Evolutionary conservation across 2,888 invertebrate genomes (phyloP), one percentile per base, ranked within the genome.

Genomic region (Andricus quercusramuli): DNA sequence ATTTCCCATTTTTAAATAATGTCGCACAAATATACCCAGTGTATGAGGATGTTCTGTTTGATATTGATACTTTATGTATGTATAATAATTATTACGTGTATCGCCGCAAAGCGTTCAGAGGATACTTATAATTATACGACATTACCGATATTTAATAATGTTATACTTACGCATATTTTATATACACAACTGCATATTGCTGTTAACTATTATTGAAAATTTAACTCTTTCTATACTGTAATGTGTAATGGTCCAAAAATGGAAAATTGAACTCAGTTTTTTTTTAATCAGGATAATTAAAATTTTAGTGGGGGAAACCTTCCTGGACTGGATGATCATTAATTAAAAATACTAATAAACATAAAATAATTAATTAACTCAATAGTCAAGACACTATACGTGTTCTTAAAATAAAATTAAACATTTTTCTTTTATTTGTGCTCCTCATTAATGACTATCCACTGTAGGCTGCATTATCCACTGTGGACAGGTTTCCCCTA

Each of bases 121-220:
- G 86, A 89, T 91, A 91, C 89, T 90, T 90, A 88, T 88, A 89
- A 89, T 87, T 84, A 86, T 87, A 87, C 84, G 86, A 87, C 83
- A 84, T 87, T 86, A 86, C 86, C 85, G 85, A 89, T 89, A 89
- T 90, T 89, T 90, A 90, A 88, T 88, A 85, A 85, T 87, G 86
- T 82, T 84, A 83, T 86, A 87, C 78, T 84, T 86, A 87, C 76
- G 85, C 84, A 85, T 86, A 85, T 86, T 87, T 85, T 86, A 85
- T 86, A 88, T 81, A 84, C 68, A 64, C 80, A 86, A 74, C 51
- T 51, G 51, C 70, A 74, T 74, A 74, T 74, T 74, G 68, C 78
- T 79, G 81, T 82, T 81, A 77, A 81, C 66, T 47, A 80, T 81
- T 78, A 78, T 76, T 66, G 74, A 77, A 80, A 78, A 62, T 78